phyloP scores from a whole-genome alignment of 2,797 vertebrate species.

The Argyrosomus regius region DNA sequence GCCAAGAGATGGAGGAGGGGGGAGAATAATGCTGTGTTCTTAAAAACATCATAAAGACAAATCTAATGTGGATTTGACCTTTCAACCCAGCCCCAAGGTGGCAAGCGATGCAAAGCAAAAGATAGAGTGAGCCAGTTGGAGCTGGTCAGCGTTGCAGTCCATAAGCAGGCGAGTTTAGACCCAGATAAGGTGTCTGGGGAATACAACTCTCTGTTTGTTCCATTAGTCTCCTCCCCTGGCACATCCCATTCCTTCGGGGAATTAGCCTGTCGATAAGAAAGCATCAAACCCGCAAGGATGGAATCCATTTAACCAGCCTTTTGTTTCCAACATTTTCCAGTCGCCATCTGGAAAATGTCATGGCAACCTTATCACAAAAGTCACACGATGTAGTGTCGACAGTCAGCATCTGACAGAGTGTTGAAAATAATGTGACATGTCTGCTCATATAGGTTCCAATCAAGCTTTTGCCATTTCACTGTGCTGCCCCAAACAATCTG shows the following conservation, averaged over 20 bases:
- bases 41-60: conserved; percentile 44
- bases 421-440: conserved; percentile 67
- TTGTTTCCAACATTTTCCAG: conserved; percentile 78
- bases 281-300: conserved; percentile 71
- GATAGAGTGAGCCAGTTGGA: conserved; percentile 38
- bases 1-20: too few species aligned
- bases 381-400: conserved; percentile 53
- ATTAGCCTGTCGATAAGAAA: conserved; percentile 82
- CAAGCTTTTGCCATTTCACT: conserved; percentile 57
- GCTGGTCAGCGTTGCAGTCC: conserved; percentile 11
- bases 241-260: conserved; percentile 79
- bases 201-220: conserved; percentile 67
- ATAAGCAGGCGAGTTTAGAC: conserved; percentile 33
- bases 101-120: conserved; percentile 35
- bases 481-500: conserved; percentile 42
- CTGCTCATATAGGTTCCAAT: conserved; percentile 59
- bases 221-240: conserved; percentile 75
- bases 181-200: conserved; percentile 50
- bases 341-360: conserved; percentile 80
- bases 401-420: conserved; percentile 58
- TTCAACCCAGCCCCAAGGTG: conserved; percentile 53
- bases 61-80: conserved; percentile 67
- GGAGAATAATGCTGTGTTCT: conserved; percentile 33
- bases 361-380: conserved; percentile 77
- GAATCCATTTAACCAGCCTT: conserved; percentile 78